Evolutionary conservation across 1,140 invertebrate genomes (phyloP), one percentile per base, ranked within the genome.

Genomic region (Papilio helenus): DNA sequence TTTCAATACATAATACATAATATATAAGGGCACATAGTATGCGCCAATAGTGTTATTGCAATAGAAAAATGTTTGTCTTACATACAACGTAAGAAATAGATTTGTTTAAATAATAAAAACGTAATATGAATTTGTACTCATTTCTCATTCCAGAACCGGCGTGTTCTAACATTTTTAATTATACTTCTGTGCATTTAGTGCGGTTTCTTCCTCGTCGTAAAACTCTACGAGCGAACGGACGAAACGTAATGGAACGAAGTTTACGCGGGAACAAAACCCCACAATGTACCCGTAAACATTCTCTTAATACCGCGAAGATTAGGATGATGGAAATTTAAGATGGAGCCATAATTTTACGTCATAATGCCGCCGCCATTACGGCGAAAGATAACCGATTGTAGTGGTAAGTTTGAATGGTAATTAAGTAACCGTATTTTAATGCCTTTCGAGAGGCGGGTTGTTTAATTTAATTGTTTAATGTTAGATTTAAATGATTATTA

Each of bases 201-300:
- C 83, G 76, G 85, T 87, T 84, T 83, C 86, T 86, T 89, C 83
- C 86, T 83, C 84, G 83, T 81, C 80, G 78, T 89, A 86, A 89
- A 89, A 81, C 49, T 39, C 72, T 82, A 76, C 65, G 65, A 76
- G 61, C 72, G 83, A 79, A 61, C 51, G 73, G 72, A 79, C 78
- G 78, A 79, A 80, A 26, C 46, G 51, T 74, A 77, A 77, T 77
- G 23, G 44, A 74, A 74, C 46, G 42, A 18, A 72, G 76, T 82
- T 81, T 84, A 82, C 77, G 72, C 58, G 61, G 80, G 76, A 76
- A 42, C 72, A 79, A 29, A 82, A 49, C 79, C 76, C 79, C 80
- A 80, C 72, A 77, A 61, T 77, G 76, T 61, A 29, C 76, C 51
- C 51, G 51, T 77, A 77, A 77, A 61, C 55, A 61, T 61, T 23